A percentile compares a stretch with the other conserved stretches of the same genome.
Evolutionary conservation across 1,140 invertebrate species (phyloP).

Genomic region (Microplitis demolitor): DNA sequence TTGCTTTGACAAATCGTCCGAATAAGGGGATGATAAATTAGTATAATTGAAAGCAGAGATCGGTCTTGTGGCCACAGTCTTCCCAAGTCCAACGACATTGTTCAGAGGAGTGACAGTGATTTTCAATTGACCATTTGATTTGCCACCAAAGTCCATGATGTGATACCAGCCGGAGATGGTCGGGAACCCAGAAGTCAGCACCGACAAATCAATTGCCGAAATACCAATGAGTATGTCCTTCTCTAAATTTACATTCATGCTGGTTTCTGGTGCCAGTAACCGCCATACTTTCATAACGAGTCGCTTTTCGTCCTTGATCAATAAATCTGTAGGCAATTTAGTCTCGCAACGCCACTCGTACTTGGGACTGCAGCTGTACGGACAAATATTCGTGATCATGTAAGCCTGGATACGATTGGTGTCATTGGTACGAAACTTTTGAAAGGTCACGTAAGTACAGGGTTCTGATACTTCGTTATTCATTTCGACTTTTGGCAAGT

Average conservation of each 20-base stretch:
- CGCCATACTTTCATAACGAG: conserved; percentile 69
- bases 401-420: conserved; percentile 44
- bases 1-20: conserved; percentile 3
- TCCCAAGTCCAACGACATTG: conserved; percentile 46
- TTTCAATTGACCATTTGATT: conserved; percentile 67
- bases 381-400: conserved; percentile 61
- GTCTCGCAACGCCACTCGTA: conserved; percentile 66
- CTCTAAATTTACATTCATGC: conserved; percentile 48
- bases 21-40: conserved; percentile 26
- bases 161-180: conserved; percentile 68
- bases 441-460: conserved; percentile 68
- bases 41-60: conserved; percentile 22
- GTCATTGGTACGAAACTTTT: conserved; percentile 52
- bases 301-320: conserved; percentile 64
- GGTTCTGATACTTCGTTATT: conserved; percentile 55
- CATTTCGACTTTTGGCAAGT: conserved; percentile 62
- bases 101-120: conserved; percentile 61
- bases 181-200: conserved; percentile 60
- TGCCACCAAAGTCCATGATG: conserved; percentile 67
- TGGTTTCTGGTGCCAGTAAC: conserved; percentile 60
- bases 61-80: conserved; percentile 19
- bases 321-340: conserved; percentile 59
- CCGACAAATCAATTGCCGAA: conserved; percentile 65
- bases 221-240: conserved; percentile 64
- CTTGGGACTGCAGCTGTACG: conserved; percentile 62